Percentiles rank a stretch among this genome's conserved stretches.
These are phyloP conservation scores for Galerucella calmariensis DNA, from an alignment of 2,888 invertebrate genomes.

Conservation along the genomic window DNA sequence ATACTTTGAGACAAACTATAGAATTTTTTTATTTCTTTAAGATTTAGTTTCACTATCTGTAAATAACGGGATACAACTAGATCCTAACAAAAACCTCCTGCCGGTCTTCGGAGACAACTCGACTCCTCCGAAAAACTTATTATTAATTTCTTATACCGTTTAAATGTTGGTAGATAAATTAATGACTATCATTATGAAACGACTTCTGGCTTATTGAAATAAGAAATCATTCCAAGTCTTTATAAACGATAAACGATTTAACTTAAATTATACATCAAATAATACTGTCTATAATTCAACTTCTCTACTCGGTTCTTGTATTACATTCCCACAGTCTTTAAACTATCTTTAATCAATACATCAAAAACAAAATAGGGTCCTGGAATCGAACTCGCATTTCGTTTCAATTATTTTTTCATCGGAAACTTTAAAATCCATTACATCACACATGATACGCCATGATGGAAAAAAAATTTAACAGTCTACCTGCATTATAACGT, in stretches of 20 bases:
- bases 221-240: not conserved
- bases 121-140: too few relatives aligned
- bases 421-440: slow-evolving; percentile 20
- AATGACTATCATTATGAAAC: not conserved
- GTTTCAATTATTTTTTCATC: slow-evolving; percentile 20
- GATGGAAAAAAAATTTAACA: slow-evolving; percentile 11
- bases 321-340: slow-evolving; percentile 9
- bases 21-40: too few relatives aligned
- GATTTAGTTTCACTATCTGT: too few relatives aligned
- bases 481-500: slow-evolving; percentile 24
- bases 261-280: not conserved
- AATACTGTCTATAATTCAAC: not conserved
- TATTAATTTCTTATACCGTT: too few relatives aligned
- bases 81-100: too few relatives aligned
- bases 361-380: slow-evolving; percentile 7
- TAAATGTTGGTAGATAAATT: not conserved
- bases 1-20: too few relatives aligned
- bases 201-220: not conserved
- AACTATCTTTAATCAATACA: slow-evolving; percentile 2
- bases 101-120: too few relatives aligned
- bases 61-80: too few relatives aligned
- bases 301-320: not conserved
- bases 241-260: not conserved
- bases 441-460: slow-evolving; percentile 18
- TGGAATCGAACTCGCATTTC: not conserved